Conservation (phyloP, 1,140 invertebrate species). For the Drosophila erecta region DNA sequence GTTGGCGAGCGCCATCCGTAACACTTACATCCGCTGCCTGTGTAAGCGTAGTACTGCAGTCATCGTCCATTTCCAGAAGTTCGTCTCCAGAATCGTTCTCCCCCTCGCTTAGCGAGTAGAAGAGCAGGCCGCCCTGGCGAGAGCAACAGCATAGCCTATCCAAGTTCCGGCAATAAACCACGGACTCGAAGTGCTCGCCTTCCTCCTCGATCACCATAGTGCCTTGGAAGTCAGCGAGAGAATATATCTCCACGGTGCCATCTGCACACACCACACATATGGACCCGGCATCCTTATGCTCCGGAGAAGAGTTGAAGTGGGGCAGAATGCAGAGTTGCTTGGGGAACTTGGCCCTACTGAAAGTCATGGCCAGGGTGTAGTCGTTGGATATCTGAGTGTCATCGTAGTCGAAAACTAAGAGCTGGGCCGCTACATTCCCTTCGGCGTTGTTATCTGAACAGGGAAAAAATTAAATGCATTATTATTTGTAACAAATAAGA, state of each 20-base stretch:
- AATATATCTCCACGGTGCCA: conserved; percentile 89
- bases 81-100: conserved; percentile 90
- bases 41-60: conserved; percentile 82
- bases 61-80: conserved; percentile 88
- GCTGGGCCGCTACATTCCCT: conserved; percentile 68
- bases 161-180: conserved; percentile 91
- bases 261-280: conserved; percentile 88
- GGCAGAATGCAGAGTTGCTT: conserved; percentile 89
- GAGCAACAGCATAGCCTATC: conserved; percentile 94
- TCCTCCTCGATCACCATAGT: conserved; percentile 88
- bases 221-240: conserved; percentile 87
- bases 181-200: conserved; percentile 89
- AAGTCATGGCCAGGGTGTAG: conserved; percentile 87
- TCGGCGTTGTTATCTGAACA: conserved; percentile 56
- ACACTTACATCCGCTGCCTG: conserved; percentile 66
- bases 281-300: conserved; percentile 73
- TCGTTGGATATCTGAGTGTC: conserved; percentile 87
- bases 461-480: background rate
- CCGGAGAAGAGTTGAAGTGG: conserved; percentile 31
- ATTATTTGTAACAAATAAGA: background rate
- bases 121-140: conserved; percentile 91
- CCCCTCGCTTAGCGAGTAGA: conserved; percentile 90
- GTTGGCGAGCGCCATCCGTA: conserved; percentile 52
- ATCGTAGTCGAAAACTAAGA: conserved; percentile 87
- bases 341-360: conserved; percentile 88